Conservation (phyloP, 1,140 invertebrate genomes). For the Penaeus chinensis region DNA sequence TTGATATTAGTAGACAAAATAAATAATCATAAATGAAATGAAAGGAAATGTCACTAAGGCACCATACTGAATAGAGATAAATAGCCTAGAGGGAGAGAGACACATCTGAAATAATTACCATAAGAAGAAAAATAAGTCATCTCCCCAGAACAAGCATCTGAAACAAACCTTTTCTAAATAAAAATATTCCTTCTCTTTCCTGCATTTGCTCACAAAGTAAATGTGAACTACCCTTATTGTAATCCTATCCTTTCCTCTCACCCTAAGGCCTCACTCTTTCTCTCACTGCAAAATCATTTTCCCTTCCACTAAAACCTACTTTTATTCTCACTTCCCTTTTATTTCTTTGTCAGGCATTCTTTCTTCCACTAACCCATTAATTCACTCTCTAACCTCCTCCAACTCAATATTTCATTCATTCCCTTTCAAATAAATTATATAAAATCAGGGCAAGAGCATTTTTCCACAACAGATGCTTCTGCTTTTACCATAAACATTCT, state of each 20-base stretch:
- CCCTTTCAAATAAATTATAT: too few species aligned
- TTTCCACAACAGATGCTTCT: background rate
- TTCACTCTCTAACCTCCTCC: background rate
- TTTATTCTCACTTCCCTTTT: background rate
- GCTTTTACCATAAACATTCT: background rate
- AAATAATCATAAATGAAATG: too few species aligned
- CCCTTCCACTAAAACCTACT: too few species aligned
- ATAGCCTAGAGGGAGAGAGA: too few species aligned
- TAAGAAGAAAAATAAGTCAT: constrained; percentile 41
- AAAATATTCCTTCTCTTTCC: constrained; percentile 10
- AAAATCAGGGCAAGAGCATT: background rate
- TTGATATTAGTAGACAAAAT: too few species aligned
- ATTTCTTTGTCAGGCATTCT: background rate
- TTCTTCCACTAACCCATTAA: background rate
- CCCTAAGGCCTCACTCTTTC: background rate
- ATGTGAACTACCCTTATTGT: background rate
- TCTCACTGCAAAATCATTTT: too few species aligned
- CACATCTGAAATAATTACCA: constrained; percentile 29
- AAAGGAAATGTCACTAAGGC: too few species aligned
- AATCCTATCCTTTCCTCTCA: background rate
- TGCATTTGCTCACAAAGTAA: background rate
- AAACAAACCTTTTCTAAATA: constrained; percentile 47
- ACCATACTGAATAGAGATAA: too few species aligned
- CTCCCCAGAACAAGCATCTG: constrained; percentile 38
- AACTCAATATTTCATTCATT: background rate